phyloP scores from a whole-genome alignment of 2,888 invertebrate species.

The Epinotia nisella region DNA sequence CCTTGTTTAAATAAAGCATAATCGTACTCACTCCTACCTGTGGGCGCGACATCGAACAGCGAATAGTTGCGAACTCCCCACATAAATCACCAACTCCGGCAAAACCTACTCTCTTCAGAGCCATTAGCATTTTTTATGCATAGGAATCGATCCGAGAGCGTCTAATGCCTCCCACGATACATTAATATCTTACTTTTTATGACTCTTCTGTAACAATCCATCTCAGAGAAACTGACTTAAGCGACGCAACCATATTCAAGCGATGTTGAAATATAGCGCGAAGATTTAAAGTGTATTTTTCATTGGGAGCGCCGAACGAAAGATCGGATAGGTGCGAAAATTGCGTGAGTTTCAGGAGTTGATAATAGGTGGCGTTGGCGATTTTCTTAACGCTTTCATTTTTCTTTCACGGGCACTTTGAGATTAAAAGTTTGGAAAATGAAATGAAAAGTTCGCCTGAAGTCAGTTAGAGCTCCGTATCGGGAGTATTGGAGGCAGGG shows the following conservation, averaged over 20 bases:
- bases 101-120: slow-evolving; percentile 72
- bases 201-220: slow-evolving; percentile 82
- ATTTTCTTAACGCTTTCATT: slow-evolving; percentile 81
- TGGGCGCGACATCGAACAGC: slow-evolving; percentile 63
- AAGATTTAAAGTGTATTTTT: slow-evolving; percentile 31
- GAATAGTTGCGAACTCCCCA: slow-evolving; percentile 69
- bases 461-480: slow-evolving; percentile 61
- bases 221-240: slow-evolving; percentile 62
- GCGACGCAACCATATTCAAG: slow-evolving; percentile 40
- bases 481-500: slow-evolving; percentile 60
- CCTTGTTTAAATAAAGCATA: slow-evolving; percentile 18
- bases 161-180: slow-evolving; percentile 85
- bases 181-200: slow-evolving; percentile 85
- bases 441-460: slow-evolving; percentile 76
- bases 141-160: slow-evolving; percentile 82
- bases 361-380: slow-evolving; percentile 83
- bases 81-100: slow-evolving; percentile 80
- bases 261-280: slow-evolving; percentile 28
- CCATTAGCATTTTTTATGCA: slow-evolving; percentile 85
- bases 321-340: slow-evolving; percentile 53
- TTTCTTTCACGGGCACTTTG: slow-evolving; percentile 84
- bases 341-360: slow-evolving; percentile 70
- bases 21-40: slow-evolving; percentile 24
- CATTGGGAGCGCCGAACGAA: not conserved
- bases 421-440: slow-evolving; percentile 84